Evolutionary conservation across 2,113 vertebrate genomes (phyloP).

Genomic region (Microcebus ravelobensis): DNA sequence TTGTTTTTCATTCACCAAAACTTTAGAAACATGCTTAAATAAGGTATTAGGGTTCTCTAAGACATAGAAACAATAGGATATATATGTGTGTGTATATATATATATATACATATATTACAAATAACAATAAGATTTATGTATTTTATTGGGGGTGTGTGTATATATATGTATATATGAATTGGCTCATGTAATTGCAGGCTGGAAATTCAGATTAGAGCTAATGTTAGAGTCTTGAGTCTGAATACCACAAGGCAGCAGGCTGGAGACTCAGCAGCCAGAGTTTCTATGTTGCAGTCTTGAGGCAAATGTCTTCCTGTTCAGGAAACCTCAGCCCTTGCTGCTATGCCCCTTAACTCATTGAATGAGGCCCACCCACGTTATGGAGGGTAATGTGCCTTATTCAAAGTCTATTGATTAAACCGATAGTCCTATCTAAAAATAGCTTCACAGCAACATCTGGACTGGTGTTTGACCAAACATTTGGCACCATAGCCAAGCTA

Average conservation of each 20-base stretch:
- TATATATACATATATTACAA: no score
- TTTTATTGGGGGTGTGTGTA: background rate
- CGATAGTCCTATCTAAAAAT: background rate
- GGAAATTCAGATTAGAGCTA: background rate
- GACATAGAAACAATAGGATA: background rate
- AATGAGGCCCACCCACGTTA: background rate
- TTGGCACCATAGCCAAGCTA: background rate
- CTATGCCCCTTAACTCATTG: background rate
- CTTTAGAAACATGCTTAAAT: background rate
- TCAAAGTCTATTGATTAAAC: constrained; percentile 25
- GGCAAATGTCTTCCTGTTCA: background rate
- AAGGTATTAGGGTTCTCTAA: background rate
- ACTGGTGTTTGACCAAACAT: background rate
- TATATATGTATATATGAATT: background rate
- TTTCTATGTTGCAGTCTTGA: background rate
- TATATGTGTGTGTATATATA: no score
- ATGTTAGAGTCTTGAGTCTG: background rate
- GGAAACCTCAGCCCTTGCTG: background rate
- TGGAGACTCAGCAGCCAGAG: background rate
- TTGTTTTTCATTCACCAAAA: constrained; percentile 23
- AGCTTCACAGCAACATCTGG: background rate
- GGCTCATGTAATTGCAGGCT: background rate
- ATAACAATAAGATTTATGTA: no score
- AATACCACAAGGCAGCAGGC: background rate
- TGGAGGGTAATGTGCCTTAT: background rate